Conservation (phyloP, 1,140 invertebrate genomes). For the Phymorhynchus buccinoides region DNA sequence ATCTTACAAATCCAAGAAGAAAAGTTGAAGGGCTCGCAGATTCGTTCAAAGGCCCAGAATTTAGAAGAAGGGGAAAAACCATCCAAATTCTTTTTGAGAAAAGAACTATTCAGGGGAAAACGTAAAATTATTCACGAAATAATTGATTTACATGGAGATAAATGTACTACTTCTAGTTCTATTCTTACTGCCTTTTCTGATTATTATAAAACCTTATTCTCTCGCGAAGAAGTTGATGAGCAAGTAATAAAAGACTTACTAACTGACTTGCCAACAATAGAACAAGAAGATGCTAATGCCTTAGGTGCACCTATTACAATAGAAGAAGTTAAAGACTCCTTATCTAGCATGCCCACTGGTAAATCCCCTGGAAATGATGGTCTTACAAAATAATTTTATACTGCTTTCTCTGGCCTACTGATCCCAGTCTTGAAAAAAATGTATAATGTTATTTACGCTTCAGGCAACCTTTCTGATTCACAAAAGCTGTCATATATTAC, state of each 20-base stretch:
- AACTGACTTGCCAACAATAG: constrained; percentile 22
- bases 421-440: constrained; percentile 8
- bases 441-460: constrained; percentile 23
- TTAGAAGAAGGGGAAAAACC: constrained; percentile 48
- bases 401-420: constrained; percentile 35
- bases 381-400: constrained; percentile 47
- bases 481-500: constrained; percentile 45
- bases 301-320: constrained; percentile 33
- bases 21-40: constrained; percentile 34
- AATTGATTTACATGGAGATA: constrained; percentile 25
- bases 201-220: constrained; percentile 36
- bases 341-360: constrained; percentile 41
- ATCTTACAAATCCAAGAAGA: constrained; percentile 35
- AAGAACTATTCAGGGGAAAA: constrained; percentile 39
- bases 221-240: constrained; percentile 26
- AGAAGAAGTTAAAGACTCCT: constrained; percentile 29
- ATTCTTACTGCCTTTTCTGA: constrained; percentile 33
- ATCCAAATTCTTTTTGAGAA: constrained; percentile 43
- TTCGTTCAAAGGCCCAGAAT: constrained; percentile 41
- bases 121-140: constrained; percentile 41
- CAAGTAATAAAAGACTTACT: constrained; percentile 17
- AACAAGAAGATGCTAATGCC: not conserved
- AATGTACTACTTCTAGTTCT: constrained; percentile 31
- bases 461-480: constrained; percentile 15
- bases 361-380: constrained; percentile 51